Evolutionary conservation across 2,113 vertebrate genomes (phyloP).

Genomic region (Colinus virginianus): DNA sequence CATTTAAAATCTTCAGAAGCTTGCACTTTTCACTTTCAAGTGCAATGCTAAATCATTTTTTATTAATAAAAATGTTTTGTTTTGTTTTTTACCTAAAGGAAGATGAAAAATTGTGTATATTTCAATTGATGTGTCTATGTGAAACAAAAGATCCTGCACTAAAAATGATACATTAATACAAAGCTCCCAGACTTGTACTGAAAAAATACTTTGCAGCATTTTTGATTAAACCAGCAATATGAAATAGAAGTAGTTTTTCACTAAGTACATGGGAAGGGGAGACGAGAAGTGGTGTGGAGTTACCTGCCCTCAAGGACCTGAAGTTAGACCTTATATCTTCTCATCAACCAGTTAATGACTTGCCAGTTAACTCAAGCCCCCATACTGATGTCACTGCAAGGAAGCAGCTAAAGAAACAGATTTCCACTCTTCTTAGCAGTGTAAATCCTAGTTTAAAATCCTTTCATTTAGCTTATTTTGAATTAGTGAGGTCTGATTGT

Average conservation of each 20-base stretch:
- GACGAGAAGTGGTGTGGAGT: not conserved
- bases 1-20: not conserved
- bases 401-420: not conserved
- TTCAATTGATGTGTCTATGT: not conserved
- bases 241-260: not conserved
- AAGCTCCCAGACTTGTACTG: not conserved
- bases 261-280: not conserved
- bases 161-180: not conserved
- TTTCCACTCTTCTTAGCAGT: not conserved
- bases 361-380: not conserved
- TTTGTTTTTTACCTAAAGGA: not conserved
- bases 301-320: not conserved
- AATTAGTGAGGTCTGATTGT: not conserved
- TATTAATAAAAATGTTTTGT: not conserved
- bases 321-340: not conserved
- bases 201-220: not conserved
- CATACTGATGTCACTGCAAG: not conserved
- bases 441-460: not conserved
- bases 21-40: not conserved
- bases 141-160: not conserved
- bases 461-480: constrained; percentile 1
- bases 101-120: not conserved
- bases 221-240: not conserved
- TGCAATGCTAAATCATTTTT: not conserved
- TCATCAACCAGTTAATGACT: not conserved